phyloP scores from a whole-genome alignment of 2,888 invertebrate genomes.

The Harpalus rubripes region DNA sequence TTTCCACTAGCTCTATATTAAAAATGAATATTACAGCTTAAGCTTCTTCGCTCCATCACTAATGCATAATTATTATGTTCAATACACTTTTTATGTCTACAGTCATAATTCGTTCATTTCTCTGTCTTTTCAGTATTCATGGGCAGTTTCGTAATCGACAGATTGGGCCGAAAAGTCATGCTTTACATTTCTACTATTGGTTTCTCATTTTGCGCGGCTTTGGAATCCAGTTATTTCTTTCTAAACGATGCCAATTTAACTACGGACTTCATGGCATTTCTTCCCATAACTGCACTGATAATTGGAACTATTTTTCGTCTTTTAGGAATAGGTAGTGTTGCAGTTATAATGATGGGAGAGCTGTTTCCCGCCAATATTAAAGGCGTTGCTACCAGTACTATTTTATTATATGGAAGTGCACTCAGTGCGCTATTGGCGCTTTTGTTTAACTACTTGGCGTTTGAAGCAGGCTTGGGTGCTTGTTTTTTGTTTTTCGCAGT shows the following conservation, averaged over 20 bases:
- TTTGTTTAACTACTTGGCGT: too few species aligned
- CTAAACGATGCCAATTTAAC: too few species aligned
- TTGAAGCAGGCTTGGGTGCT: slow-evolving; percentile 81
- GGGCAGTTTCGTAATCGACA: slow-evolving; percentile 79
- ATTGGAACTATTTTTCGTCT: slow-evolving; percentile 81
- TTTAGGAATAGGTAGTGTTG: slow-evolving; percentile 81
- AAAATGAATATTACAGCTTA: too few species aligned
- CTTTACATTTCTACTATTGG: slow-evolving; percentile 80
- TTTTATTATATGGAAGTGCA: slow-evolving; percentile 80
- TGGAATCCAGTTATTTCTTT: too few species aligned
- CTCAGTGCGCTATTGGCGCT: slow-evolving; percentile 75
- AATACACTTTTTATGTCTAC: too few species aligned
- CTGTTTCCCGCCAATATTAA: slow-evolving; percentile 83
- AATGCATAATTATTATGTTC: too few species aligned
- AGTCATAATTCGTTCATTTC: too few species aligned
- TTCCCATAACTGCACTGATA: slow-evolving; percentile 80
- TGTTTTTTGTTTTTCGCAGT: slow-evolving; percentile 81
- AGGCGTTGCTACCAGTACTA: slow-evolving; percentile 81
- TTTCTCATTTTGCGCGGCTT: too few species aligned
- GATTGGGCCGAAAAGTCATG: slow-evolving; percentile 79
- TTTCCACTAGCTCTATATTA: too few species aligned
- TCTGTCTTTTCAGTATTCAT: too few species aligned
- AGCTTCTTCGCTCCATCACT: too few species aligned
- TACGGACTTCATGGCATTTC: too few species aligned
- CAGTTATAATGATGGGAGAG: slow-evolving; percentile 83